Percentiles rank a stretch among this genome's conserved stretches.
These are phyloP conservation scores for Omphaloscelis lunosa DNA, from an alignment of 2,888 invertebrate species.

Conservation along the genomic window DNA sequence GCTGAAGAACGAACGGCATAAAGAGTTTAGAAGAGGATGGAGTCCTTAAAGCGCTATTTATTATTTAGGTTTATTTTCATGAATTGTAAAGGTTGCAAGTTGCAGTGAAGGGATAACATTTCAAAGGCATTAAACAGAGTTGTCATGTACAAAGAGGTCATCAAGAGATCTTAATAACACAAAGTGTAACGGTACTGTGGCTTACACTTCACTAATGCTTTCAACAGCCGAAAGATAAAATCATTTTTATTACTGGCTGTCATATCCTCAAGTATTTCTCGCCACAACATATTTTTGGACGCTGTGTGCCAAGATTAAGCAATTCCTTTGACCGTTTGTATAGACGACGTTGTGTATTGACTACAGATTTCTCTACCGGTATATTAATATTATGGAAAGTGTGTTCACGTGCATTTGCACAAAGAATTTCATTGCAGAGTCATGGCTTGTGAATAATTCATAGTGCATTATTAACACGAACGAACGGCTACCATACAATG, in stretches of 20 bases:
- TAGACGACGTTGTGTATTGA: slow-evolving; percentile 22
- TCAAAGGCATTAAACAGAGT: slow-evolving; percentile 17
- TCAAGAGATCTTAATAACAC: slow-evolving; percentile 56
- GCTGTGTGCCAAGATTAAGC: slow-evolving; percentile 36
- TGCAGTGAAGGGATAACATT: slow-evolving; percentile 28
- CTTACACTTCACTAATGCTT: slow-evolving; percentile 46
- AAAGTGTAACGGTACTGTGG: slow-evolving; percentile 53
- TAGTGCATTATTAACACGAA: slow-evolving; percentile 78
- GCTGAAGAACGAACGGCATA: background rate
- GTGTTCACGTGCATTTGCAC: slow-evolving; percentile 70
- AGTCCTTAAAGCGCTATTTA: background rate
- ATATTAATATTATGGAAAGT: slow-evolving; percentile 78
- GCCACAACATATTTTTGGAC: slow-evolving; percentile 58
- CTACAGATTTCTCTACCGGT: slow-evolving; percentile 57
- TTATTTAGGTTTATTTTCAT: background rate
- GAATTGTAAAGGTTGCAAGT: background rate
- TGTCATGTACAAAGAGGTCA: slow-evolving; percentile 39
- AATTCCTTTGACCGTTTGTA: slow-evolving; percentile 34
- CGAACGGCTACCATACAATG: slow-evolving; percentile 66
- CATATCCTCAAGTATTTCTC: slow-evolving; percentile 44
- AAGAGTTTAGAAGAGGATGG: slow-evolving; percentile 2
- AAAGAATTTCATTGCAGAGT: slow-evolving; percentile 76
- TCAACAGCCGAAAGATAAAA: slow-evolving; percentile 53
- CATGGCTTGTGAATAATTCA: slow-evolving; percentile 84
- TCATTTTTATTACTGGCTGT: slow-evolving; percentile 42